These are phyloP conservation scores for Drosophila nigricruria DNA, from an alignment of 2,888 invertebrate genomes.

Conservation along the genomic window DNA sequence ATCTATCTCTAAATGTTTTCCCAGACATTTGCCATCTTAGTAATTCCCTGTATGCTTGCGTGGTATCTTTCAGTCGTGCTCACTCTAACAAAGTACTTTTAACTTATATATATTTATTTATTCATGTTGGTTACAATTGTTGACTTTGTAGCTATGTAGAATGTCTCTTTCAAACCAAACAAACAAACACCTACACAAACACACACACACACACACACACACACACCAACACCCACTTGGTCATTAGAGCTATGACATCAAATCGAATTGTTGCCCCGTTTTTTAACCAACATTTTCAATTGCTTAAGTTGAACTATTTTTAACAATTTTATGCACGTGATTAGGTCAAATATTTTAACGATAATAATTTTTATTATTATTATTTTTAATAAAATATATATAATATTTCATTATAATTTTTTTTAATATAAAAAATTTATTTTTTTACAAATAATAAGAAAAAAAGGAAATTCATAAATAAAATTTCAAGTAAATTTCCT, in stretches of 20 bases:
- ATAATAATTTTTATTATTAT: too few species aligned
- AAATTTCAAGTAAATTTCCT: too few species aligned
- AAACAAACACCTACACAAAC: not conserved
- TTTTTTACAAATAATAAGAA: too few species aligned
- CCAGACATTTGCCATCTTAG: too few species aligned
- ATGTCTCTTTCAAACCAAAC: constrained; percentile 17
- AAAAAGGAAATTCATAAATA: too few species aligned
- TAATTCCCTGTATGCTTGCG: not conserved
- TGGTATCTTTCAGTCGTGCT: not conserved
- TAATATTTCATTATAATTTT: too few species aligned
- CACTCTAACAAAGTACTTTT: not conserved
- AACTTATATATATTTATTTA: not conserved
- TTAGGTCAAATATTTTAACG: too few species aligned
- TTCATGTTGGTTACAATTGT: constrained; percentile 2
- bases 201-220: constrained; percentile 1
- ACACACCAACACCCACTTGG: not conserved
- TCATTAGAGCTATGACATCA: constrained; percentile 4
- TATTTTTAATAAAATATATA: too few species aligned
- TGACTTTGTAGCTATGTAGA: constrained; percentile 1
- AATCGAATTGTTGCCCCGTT: constrained; percentile 18
- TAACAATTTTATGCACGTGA: too few species aligned
- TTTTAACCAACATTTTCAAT: constrained; percentile 1
- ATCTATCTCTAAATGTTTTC: too few species aligned
- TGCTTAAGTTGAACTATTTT: not conserved
- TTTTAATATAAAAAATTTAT: too few species aligned